phyloP scores from a whole-genome alignment of 1,140 invertebrate genomes.

The Calliphora vicina region DNA sequence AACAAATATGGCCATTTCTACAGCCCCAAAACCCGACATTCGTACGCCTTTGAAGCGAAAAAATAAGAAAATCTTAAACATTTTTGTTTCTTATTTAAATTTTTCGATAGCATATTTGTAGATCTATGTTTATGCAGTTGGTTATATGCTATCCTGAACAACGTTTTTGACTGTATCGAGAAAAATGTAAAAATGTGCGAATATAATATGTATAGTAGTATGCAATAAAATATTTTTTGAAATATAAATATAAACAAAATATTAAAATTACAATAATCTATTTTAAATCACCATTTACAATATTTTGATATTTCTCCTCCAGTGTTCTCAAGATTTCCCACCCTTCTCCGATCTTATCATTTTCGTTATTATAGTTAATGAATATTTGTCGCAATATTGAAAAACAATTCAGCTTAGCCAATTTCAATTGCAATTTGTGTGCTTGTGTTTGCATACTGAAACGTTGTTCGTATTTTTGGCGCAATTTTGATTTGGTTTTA shows the following conservation, averaged over 20 bases:
- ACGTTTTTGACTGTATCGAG: no score
- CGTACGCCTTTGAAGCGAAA: no score
- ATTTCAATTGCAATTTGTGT: slow-evolving; percentile 34
- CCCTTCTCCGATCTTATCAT: slow-evolving; percentile 8
- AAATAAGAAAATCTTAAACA: no score
- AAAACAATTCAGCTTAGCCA: slow-evolving; percentile 36
- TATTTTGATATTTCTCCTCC: slow-evolving; percentile 34
- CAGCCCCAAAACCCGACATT: no score
- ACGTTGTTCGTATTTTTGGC: slow-evolving; percentile 34
- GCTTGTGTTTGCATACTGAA: slow-evolving; percentile 19
- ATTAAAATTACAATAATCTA: background rate
- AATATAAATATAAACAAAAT: background rate
- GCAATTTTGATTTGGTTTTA: slow-evolving; percentile 20
- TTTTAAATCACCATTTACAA: slow-evolving; percentile 21
- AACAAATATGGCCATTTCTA: no score
- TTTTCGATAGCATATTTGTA: no score
- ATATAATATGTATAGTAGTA: no score
- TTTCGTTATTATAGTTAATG: slow-evolving; percentile 21
- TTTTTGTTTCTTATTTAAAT: no score
- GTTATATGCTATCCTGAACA: no score
- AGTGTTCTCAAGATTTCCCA: slow-evolving; percentile 35
- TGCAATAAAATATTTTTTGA: no score
- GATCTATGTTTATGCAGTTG: no score
- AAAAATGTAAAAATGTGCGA: no score
- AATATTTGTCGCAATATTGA: slow-evolving; percentile 35